These are phyloP conservation scores for Cossypha polioptera DNA, from an alignment of 2,797 vertebrate species.

Conservation along the genomic window DNA sequence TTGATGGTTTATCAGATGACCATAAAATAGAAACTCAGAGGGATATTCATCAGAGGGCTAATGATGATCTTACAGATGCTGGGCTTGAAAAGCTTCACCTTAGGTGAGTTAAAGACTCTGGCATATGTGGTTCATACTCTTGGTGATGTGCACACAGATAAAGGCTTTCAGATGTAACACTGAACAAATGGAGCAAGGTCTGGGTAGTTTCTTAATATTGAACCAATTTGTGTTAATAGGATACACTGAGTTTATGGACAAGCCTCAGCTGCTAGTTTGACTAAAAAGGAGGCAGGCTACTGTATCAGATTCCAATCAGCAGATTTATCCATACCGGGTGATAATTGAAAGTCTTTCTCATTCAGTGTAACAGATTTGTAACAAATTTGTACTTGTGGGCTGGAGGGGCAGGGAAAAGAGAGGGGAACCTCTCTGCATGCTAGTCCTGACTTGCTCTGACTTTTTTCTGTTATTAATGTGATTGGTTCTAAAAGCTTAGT, in stretches of 20 bases:
- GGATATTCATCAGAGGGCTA: slow-evolving; percentile 98
- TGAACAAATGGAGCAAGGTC: background rate
- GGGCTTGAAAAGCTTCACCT: slow-evolving; percentile 98
- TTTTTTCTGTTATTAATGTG: background rate
- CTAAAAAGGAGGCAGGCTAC: background rate
- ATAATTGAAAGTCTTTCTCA: background rate
- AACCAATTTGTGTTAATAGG: background rate
- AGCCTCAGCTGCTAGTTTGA: background rate
- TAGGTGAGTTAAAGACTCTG: slow-evolving; percentile 79
- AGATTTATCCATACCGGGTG: background rate
- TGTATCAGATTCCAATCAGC: background rate
- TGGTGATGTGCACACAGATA: background rate
- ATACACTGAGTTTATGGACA: background rate
- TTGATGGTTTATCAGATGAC: slow-evolving; percentile 97
- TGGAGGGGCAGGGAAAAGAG: background rate
- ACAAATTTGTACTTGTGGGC: background rate
- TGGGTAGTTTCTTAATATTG: background rate
- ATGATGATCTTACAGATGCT: slow-evolving; percentile 95
- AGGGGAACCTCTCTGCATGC: background rate
- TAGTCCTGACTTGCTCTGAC: background rate
- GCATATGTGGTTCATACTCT: background rate
- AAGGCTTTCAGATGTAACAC: background rate
- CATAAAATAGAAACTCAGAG: slow-evolving; percentile 99
- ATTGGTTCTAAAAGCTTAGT: background rate
- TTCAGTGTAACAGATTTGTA: background rate